Evolutionary conservation across 2,888 invertebrate genomes (phyloP), one percentile per base, ranked within the genome.

Genomic region (Cybosia mesomella): DNA sequence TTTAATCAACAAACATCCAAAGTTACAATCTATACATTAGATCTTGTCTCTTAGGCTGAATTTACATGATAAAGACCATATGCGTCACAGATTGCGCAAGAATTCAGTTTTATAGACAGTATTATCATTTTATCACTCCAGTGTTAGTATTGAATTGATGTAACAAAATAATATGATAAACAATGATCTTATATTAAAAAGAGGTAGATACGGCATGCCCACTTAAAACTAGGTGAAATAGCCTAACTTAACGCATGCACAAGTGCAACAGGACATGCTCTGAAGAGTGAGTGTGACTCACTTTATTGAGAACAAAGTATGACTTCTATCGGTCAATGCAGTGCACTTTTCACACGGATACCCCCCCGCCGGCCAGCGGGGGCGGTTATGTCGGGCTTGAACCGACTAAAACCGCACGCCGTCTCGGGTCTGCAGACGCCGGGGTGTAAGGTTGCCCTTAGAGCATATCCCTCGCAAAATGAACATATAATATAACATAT

Each of bases 81-180:
- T 58, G 58, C 32, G 18, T 58, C 58, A 62, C 11, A 13, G n/a
- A 62, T 53, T 43, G 24, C 58, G n/a, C 58, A 58, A 58, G 0
- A 57, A 28, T 18, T 1, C 24, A 57, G 8, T 28, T 15, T 57
- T 57, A 32, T 57, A 13, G 5, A 32, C 18, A 60, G 60, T 60
- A 60, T 13, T 39, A 39, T 34, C 39, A 58, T 58, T 43, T 39
- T 43, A 60, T 60, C 60, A n/a, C 43, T 60, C 15, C 9, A 60
- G 34, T 10, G 1, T 22, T 13, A 11, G 7, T 43, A 43, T 43
- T 43, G 18, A 49, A 49, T n/a, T 49, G 8, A 49, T 49, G n/a
- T 49, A n/a, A n/a, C 0, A 18, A n/a, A 49, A 49, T 49, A n/a
- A 8, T n/a, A 49, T 49, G n/a, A 1, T 49, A 49, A 18, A n/a